These are phyloP conservation scores for Calidris pygmaea DNA, from an alignment of 2,113 vertebrate genomes.

Conservation along the genomic window DNA sequence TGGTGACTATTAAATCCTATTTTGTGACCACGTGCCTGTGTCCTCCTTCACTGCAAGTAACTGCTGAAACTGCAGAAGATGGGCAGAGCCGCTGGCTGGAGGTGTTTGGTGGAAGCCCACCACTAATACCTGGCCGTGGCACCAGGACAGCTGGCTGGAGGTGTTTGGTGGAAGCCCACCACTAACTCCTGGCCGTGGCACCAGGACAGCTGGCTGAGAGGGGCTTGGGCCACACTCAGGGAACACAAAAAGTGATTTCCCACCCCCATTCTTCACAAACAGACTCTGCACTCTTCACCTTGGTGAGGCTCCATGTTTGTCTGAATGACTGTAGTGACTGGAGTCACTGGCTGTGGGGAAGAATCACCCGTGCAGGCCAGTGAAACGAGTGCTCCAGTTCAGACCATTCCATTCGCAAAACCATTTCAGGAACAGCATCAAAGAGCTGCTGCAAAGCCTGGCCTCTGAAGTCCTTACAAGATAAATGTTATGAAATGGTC, in stretches of 20 bases:
- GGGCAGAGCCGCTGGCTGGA: neutral
- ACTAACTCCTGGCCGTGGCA: neutral
- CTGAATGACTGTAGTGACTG: neutral
- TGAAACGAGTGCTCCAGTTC: neutral
- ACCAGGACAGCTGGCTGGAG: too few relatives aligned
- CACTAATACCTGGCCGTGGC: neutral
- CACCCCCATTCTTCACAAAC: neutral
- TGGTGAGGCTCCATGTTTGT: neutral
- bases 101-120: neutral
- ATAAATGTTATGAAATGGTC: neutral
- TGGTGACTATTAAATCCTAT: accelerated
- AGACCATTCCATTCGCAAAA: neutral
- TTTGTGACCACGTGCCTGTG: neutral
- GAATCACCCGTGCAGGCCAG: neutral
- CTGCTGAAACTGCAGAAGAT: neutral
- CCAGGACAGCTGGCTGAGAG: too few relatives aligned
- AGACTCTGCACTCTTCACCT: neutral
- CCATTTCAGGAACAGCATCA: neutral
- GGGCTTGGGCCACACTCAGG: accelerated
- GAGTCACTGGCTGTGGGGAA: neutral
- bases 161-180: neutral
- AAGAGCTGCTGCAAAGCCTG: neutral
- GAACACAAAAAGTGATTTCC: neutral
- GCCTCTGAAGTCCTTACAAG: neutral
- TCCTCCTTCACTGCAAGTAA: neutral